Base-by-base conservation (phyloP, 2,888 invertebrate species). In the Eutolmus rufibarbis region DNA sequence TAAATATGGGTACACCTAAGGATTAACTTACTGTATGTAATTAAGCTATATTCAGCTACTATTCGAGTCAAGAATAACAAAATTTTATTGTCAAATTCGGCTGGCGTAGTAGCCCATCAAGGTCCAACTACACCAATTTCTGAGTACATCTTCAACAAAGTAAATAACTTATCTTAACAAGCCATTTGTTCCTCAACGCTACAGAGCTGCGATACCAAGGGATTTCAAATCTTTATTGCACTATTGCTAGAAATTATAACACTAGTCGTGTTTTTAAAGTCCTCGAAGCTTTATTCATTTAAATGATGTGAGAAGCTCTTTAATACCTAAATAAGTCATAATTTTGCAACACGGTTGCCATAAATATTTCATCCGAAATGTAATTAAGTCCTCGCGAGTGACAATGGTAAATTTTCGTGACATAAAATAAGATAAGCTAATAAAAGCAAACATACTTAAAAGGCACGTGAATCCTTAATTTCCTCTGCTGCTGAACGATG, bases 401-500 rank as follows among this genome's bases (percentile, higher is more conserved):
- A 66, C 28, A 66, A 66, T 66, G 66, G 7, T 66, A 12, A 66
- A 28, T n/a, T 66, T 28, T 28, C 19, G 66, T 66, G 66, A 66
- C 66, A 66, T 66, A 23, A 66, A 66, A 66, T 66, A 66, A 56
- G 9, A 56, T n/a, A 56, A 66, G 28, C 66, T 66, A 66, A 28
- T 66, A 66, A 66, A 66, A 66, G 66, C 66, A 66, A 66, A 66
- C 9, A 66, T 28, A 66, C 66, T 66, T 66, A 66, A 66, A 66
- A 66, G 66, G 66, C 66, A 66, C 66, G 12, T 66, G 12, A 0
- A 66, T 66, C 66, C 23, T 66, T 90, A 92, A 87, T 90, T 89
- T 88, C 90, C 91, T 31, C 91, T 90, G 89, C 90, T 90, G 57
- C 90, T 91, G 88, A 92, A 91, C 9, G 90, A 91, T 51, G 96